phyloP scores from a whole-genome alignment of 2,797 vertebrate species.

The Otolemur crassicaudatus region DNA sequence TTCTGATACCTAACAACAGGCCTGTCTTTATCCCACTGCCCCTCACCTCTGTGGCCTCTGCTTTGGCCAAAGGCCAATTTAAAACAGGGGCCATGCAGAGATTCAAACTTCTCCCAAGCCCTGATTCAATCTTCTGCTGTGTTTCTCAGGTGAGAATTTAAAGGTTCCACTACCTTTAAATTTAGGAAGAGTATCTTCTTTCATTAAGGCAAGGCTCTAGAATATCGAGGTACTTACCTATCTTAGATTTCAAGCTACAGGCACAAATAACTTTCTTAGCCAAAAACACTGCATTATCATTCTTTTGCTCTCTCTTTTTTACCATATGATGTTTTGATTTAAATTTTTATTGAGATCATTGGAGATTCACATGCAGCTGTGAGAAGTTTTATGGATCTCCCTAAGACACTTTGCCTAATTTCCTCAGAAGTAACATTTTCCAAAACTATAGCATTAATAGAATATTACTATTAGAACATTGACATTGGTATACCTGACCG shows the following conservation, averaged over 20 bases:
- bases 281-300: slow-evolving; percentile 1
- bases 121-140: not conserved
- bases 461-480: not conserved
- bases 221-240: not conserved
- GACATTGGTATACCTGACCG: not conserved
- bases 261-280: not conserved
- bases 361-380: not conserved
- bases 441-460: not conserved
- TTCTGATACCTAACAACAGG: not conserved
- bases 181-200: not conserved
- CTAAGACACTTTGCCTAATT: not conserved
- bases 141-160: not conserved
- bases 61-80: not conserved
- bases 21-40: not conserved
- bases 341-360: slow-evolving; percentile 20
- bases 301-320: not conserved
- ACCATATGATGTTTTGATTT: not conserved
- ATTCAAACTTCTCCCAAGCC: not conserved
- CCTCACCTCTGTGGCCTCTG: not conserved
- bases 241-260: slow-evolving; percentile 4
- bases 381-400: not conserved
- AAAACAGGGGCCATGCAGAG: not conserved
- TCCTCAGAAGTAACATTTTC: not conserved
- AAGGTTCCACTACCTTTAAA: not conserved
- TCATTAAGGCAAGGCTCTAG: not conserved